phyloP scores from a whole-genome alignment of 2,797 vertebrate species.

The Vespertilio murinus region DNA sequence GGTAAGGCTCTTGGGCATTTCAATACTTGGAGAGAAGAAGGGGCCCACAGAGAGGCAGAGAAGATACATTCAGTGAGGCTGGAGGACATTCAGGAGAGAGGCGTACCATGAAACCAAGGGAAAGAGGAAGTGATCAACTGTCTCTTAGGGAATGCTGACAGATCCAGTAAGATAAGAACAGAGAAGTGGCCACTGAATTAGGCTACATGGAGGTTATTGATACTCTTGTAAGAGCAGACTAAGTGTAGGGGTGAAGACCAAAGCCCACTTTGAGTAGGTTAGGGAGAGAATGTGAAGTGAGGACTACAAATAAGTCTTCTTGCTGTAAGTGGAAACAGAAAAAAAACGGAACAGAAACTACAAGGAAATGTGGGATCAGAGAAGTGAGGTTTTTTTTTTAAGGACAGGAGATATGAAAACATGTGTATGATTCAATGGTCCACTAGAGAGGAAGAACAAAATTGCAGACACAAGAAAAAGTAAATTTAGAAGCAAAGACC shows the following conservation, averaged over 20 bases:
- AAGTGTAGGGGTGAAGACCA: too few species aligned
- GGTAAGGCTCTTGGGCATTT: not conserved
- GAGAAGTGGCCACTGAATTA: not conserved
- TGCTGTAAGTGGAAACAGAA: not conserved
- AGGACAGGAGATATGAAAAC: not conserved
- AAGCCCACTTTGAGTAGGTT: not conserved
- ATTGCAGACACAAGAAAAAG: not conserved
- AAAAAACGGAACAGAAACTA: not conserved
- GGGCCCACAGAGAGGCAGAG: not conserved
- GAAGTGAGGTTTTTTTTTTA: not conserved
- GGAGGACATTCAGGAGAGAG: not conserved
- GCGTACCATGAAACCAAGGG: not conserved
- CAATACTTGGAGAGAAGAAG: not conserved
- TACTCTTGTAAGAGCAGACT: not conserved
- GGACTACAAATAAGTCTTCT: not conserved
- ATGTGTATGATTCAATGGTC: not conserved
- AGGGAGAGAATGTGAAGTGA: not conserved
- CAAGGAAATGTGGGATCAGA: not conserved
- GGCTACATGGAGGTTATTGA: not conserved
- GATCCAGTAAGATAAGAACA: not conserved
- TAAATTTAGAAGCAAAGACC: not conserved
- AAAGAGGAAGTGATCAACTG: not conserved
- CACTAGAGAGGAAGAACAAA: not conserved
- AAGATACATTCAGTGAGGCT: not conserved
- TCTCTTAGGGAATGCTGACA: not conserved